Conservation (phyloP, 1,140 invertebrate genomes). For the Coelopa frigida region DNA sequence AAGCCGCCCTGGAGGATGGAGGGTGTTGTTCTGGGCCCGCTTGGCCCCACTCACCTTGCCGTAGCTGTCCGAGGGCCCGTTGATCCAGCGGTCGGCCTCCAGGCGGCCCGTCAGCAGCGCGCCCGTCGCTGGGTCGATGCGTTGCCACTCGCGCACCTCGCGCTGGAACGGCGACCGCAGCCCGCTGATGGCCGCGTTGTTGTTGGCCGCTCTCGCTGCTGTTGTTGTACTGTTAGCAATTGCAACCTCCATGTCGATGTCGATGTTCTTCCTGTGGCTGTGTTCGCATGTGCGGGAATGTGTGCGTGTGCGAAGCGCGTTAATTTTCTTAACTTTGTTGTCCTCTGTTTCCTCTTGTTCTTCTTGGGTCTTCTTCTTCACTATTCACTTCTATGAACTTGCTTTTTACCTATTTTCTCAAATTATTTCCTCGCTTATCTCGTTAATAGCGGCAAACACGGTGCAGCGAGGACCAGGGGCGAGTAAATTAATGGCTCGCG, state of each 20-base stretch:
- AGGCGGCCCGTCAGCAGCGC: constrained; percentile 41
- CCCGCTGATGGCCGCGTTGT: constrained; percentile 12
- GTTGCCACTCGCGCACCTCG: constrained; percentile 46
- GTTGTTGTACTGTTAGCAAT: neutral
- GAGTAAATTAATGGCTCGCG: too few relatives aligned
- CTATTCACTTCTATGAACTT: constrained; percentile 3
- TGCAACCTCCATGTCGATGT: constrained; percentile 1
- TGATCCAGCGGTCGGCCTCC: constrained; percentile 45
- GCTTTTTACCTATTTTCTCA: constrained; percentile 4
- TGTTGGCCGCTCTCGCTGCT: constrained; percentile 10
- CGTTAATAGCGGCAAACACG: too few relatives aligned
- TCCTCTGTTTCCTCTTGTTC: neutral
- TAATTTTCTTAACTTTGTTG: neutral
- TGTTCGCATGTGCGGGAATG: constrained; percentile 16
- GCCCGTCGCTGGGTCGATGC: constrained; percentile 44
- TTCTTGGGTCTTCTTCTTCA: neutral
- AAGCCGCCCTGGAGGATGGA: too few relatives aligned
- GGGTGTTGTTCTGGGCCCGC: too few relatives aligned
- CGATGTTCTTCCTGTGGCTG: constrained; percentile 1
- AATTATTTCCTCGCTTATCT: constrained; percentile 3
- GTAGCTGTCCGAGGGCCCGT: constrained; percentile 39
- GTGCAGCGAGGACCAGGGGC: too few relatives aligned
- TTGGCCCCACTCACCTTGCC: constrained; percentile 35
- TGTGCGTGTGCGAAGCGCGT: neutral
- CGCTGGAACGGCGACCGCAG: constrained; percentile 40